Base-by-base conservation (phyloP, 2,113 vertebrate genomes). In the Anolis sagrei region DNA sequence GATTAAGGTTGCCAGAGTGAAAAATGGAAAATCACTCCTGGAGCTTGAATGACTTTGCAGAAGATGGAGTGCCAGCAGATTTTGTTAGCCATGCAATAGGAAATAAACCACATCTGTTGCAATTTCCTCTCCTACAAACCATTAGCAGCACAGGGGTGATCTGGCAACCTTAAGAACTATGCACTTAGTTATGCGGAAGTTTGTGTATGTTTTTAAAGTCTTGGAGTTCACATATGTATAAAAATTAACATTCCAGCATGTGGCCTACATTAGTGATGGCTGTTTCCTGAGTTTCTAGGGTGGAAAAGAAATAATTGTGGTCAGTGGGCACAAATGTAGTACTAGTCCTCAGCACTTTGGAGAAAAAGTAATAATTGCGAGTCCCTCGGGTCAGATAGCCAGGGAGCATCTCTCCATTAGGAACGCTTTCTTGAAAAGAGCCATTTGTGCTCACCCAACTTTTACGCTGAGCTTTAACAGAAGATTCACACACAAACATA, bases 371-470 rank as follows among this genome's bases (percentile, higher is more conserved):
- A 44, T 44, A 44, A 44, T 44, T 44, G 2, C 39, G 3, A 44
- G 39, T 44, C 5, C 39, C 39, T 44, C 39, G 5, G n/a, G n/a
- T n/a, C n/a, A n/a, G n/a, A n/a, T n/a, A n/a, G n/a, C n/a, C n/a
- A n/a, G n/a, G 39, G 77, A 69, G 81, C 54, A 72, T 49, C 72
- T 0, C 68, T 88, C 80, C 21, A 77, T 4, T 34, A 61, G 68
- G 0, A 72, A 80, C 64, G 79, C 2, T 76, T 44, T 3, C 32
- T 91, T 84, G 82, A 27, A 66, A 54, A 92, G 68, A 81, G 79
- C 87, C 29, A 87, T 91, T 88, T 80, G 75, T 83, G 70, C 7
- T 36, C 85, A 36, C 49, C 81, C 75, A 81, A 80, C 72, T 91
- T 90, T 92, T 91, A 82, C 92, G 85, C 79, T 54, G 36, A 86